Percentiles rank a stretch among this genome's conserved stretches.
Conservation (phyloP, 2,113 vertebrate genomes). For the Colinus virginianus region DNA sequence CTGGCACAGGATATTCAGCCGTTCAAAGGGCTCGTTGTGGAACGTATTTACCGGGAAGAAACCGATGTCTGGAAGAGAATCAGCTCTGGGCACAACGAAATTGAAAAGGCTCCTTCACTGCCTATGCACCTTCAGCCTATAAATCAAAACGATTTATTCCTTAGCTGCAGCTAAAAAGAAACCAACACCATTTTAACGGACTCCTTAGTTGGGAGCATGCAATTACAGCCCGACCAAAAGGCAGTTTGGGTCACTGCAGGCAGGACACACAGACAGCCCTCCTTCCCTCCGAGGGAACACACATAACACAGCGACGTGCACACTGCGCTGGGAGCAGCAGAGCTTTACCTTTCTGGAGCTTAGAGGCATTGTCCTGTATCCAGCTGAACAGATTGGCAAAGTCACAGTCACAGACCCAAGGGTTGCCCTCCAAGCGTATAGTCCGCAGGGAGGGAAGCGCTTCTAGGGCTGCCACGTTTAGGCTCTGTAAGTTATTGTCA, state of each 20-base stretch:
- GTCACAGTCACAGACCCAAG: constrained; percentile 96
- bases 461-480: constrained; percentile 87
- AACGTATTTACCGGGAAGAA: constrained; percentile 24
- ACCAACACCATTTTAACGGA: neutral
- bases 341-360: constrained; percentile 91
- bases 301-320: neutral
- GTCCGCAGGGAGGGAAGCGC: constrained; percentile 89
- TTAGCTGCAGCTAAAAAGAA: neutral
- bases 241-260: neutral
- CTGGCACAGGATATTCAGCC: neutral
- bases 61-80: constrained; percentile 26
- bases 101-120: constrained; percentile 42
- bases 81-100: neutral
- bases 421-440: constrained; percentile 94
- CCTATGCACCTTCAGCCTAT: neutral
- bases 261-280: neutral
- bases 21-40: constrained; percentile 4
- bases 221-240: neutral
- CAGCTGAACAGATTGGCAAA: constrained; percentile 94
- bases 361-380: constrained; percentile 92
- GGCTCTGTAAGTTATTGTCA: constrained; percentile 88
- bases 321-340: neutral
- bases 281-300: too few relatives aligned
- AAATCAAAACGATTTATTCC: constrained; percentile 12
- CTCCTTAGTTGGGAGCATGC: neutral